phyloP scores from a whole-genome alignment of 2,113 vertebrate species.

The Myodes glareolus region DNA sequence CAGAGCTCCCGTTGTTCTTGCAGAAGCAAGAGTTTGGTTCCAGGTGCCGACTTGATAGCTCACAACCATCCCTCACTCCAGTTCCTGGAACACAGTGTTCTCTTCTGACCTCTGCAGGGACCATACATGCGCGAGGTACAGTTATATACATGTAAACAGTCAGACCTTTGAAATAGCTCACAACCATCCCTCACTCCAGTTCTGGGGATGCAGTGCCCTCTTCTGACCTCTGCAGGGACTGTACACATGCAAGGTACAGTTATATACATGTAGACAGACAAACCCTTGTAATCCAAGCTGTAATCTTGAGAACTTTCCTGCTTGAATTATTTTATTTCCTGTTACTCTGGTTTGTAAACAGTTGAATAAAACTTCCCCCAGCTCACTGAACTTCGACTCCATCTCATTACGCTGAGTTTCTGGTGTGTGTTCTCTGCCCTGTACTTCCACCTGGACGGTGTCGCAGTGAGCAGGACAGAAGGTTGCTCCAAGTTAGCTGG shows the following conservation, averaged over 20 bases:
- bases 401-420: not conserved
- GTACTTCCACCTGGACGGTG: not conserved
- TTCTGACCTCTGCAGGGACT: not conserved
- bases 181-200: not conserved
- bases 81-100: not conserved
- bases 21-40: not conserved
- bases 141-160: too few species aligned
- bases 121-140: too few species aligned
- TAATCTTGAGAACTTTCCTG: not conserved
- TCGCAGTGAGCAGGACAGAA: not conserved
- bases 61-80: not conserved
- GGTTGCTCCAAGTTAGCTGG: not conserved
- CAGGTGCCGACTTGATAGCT: not conserved
- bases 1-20: not conserved
- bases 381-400: not conserved
- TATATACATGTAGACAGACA: not conserved
- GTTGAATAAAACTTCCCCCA: not conserved
- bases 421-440: not conserved
- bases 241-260: fast-evolving
- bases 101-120: not conserved
- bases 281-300: not conserved
- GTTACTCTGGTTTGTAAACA: conserved; percentile 25
- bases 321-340: not conserved
- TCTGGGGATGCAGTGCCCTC: not conserved
- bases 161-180: not conserved